phyloP scores from a whole-genome alignment of 1,140 invertebrate species.

The Reticulitermes speratus region DNA sequence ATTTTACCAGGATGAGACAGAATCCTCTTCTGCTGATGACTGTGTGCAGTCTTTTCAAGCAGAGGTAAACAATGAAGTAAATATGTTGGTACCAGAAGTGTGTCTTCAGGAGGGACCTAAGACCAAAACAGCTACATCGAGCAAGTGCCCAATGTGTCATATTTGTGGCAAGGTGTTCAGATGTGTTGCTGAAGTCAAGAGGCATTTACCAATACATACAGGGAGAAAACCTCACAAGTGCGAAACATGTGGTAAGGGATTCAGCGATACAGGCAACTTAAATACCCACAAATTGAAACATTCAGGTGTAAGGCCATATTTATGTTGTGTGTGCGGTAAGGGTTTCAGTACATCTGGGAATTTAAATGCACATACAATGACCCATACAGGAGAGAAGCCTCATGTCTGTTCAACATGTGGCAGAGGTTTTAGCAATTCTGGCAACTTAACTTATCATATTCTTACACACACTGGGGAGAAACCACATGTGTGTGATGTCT shows the following conservation, averaged over 20 bases:
- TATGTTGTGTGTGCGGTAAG: slow-evolving; percentile 51
- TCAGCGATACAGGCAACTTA: background rate
- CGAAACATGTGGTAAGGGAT: background rate
- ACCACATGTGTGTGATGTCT: slow-evolving; percentile 36
- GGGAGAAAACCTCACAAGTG: slow-evolving; percentile 60
- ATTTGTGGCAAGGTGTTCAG: slow-evolving; percentile 71
- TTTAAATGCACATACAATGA: slow-evolving; percentile 48
- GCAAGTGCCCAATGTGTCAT: slow-evolving; percentile 61
- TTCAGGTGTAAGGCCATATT: slow-evolving; percentile 52
- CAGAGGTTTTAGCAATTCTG: slow-evolving; percentile 67
- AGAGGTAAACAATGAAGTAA: background rate
- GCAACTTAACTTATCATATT: slow-evolving; percentile 69
- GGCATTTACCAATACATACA: slow-evolving; percentile 62
- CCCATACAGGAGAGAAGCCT: slow-evolving; percentile 50
- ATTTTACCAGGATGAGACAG: background rate
- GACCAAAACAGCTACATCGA: background rate
- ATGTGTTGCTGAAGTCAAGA: slow-evolving; percentile 65
- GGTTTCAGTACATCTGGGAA: slow-evolving; percentile 49
- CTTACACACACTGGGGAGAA: background rate
- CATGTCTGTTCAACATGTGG: slow-evolving; percentile 62
- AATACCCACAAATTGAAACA: background rate
- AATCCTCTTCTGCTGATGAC: background rate
- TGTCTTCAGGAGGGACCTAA: background rate
- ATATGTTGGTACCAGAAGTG: background rate
- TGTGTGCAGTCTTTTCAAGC: background rate